Conservation (phyloP, 1,140 invertebrate species). For the Uloborus diversus region DNA sequence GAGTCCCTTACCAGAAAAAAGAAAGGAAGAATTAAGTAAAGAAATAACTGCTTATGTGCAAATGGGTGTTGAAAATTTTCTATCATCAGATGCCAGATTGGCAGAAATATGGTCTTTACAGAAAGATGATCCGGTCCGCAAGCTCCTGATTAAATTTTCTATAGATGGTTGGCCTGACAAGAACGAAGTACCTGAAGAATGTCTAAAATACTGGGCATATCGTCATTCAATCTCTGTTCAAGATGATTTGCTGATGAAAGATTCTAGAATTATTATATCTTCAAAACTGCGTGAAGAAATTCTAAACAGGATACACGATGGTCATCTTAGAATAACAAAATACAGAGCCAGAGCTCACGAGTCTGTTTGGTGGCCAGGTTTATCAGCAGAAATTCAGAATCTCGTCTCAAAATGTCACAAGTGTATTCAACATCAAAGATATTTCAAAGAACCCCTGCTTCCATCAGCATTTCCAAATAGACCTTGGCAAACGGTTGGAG, state of each 20-base stretch:
- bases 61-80: neutral
- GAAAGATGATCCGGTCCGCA: neutral
- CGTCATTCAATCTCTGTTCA: neutral
- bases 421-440: neutral
- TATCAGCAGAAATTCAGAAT: neutral
- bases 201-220: neutral
- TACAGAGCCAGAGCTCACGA: neutral
- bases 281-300: neutral
- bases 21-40: neutral
- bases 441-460: neutral
- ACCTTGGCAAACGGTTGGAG: neutral
- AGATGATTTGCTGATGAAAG: neutral
- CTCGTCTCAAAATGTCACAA: neutral
- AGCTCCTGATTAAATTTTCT: neutral
- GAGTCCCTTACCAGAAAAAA: neutral
- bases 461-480: neutral
- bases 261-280: neutral
- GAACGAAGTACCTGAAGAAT: neutral
- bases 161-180: constrained; percentile 1
- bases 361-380: neutral
- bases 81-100: neutral
- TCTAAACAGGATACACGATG: neutral
- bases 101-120: neutral
- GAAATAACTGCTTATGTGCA: constrained; percentile 1
- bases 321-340: neutral